Conservation (phyloP, 2,797 vertebrate genomes). For the Takifugu rubripes region DNA sequence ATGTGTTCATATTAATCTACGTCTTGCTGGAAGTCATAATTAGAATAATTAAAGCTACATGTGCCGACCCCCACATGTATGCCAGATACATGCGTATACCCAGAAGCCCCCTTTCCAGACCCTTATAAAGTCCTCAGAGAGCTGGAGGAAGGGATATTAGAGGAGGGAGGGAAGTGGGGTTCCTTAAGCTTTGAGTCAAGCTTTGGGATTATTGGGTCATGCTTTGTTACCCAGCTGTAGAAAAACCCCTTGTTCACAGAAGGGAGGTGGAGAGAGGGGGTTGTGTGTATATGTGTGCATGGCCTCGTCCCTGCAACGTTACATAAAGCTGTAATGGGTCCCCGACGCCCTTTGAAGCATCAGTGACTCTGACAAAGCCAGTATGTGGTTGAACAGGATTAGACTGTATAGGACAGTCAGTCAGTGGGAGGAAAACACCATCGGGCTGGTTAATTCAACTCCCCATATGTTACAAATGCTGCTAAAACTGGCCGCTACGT, state of each 20-base stretch:
- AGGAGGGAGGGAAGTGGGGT: slow-evolving; percentile 44
- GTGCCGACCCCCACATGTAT: slow-evolving; percentile 20
- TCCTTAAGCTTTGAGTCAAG: slow-evolving; percentile 76
- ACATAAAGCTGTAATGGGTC: slow-evolving; percentile 66
- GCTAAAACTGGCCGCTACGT: not conserved
- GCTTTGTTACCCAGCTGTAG: slow-evolving; percentile 83
- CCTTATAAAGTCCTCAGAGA: slow-evolving; percentile 77
- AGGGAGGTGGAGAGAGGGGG: slow-evolving; percentile 38
- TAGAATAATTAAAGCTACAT: slow-evolving; percentile 76
- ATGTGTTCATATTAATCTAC: slow-evolving; percentile 65
- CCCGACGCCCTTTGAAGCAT: slow-evolving; percentile 53
- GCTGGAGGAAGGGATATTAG: slow-evolving; percentile 65
- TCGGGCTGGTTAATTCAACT: not conserved
- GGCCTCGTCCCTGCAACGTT: slow-evolving; percentile 34
- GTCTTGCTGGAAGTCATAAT: slow-evolving; percentile 70
- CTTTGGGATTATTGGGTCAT: slow-evolving; percentile 83
- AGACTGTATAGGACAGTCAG: slow-evolving; percentile 32
- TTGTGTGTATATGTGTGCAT: slow-evolving; percentile 34
- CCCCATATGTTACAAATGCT: not conserved
- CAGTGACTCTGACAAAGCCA: slow-evolving; percentile 43
- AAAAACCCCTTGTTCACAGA: slow-evolving; percentile 75
- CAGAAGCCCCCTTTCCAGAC: slow-evolving; percentile 42
- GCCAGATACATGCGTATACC: slow-evolving; percentile 20
- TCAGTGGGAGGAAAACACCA: not conserved
- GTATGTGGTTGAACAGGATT: slow-evolving; percentile 54